Evolutionary conservation across 1,140 invertebrate species (phyloP).

Genomic region (Brachionus sp.): DNA sequence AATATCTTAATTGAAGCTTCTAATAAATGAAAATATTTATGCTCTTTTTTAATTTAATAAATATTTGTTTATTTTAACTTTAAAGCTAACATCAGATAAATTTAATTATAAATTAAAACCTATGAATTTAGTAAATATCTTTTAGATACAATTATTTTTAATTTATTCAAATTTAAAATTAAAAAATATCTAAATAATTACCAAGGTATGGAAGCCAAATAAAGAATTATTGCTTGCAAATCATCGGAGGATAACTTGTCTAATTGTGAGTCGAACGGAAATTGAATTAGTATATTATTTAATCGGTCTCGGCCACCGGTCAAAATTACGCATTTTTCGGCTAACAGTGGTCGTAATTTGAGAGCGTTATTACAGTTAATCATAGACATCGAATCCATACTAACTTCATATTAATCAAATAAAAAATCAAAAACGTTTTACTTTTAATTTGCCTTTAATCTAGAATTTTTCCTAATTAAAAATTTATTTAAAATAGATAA

Average conservation of each 20-base stretch:
- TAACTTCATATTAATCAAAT: background rate
- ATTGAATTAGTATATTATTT: slow-evolving; percentile 34
- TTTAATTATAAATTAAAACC: too few relatives aligned
- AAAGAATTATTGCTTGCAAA: slow-evolving; percentile 29
- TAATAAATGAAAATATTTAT: too few relatives aligned
- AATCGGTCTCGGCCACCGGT: slow-evolving; percentile 23
- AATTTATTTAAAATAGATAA: slow-evolving; percentile 3
- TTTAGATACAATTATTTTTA: background rate
- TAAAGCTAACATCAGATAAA: background rate
- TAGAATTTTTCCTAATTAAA: background rate
- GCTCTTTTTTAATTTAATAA: background rate
- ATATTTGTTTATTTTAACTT: background rate
- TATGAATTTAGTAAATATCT: too few relatives aligned
- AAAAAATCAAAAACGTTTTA: background rate
- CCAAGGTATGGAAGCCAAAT: slow-evolving; percentile 41
- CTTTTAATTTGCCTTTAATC: background rate
- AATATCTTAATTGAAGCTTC: too few relatives aligned
- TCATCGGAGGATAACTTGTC: slow-evolving; percentile 15
- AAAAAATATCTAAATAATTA: background rate
- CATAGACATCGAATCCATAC: slow-evolving; percentile 20
- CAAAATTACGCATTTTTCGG: slow-evolving; percentile 39
- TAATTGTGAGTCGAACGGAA: slow-evolving; percentile 35
- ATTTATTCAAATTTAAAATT: background rate
- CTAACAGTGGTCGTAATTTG: background rate
- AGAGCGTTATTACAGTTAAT: slow-evolving; percentile 3